phyloP scores from a whole-genome alignment of 1,140 invertebrate genomes.

The Mycetomoellerius zeteki region DNA sequence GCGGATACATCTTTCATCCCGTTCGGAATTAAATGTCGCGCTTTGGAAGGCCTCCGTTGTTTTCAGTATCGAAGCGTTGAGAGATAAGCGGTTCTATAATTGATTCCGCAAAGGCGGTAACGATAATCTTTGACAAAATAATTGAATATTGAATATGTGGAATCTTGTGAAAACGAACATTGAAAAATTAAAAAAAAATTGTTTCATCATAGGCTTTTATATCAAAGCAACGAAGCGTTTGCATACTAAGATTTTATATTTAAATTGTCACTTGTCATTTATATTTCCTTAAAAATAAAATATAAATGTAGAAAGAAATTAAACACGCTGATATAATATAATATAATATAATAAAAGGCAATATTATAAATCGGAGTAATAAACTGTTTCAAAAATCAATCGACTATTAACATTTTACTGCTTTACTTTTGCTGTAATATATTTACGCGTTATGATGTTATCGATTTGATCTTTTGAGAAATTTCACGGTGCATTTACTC shows the following conservation, averaged over 20 bases:
- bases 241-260: not conserved
- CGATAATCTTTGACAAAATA: constrained; percentile 35
- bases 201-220: not conserved
- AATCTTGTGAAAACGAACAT: not conserved
- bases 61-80: constrained; percentile 38
- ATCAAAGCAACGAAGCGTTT: not conserved
- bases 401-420: constrained; percentile 1
- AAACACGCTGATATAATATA: too few species aligned
- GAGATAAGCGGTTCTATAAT: constrained; percentile 37
- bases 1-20: constrained; percentile 54
- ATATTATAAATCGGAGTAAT: not conserved
- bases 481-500: constrained; percentile 31
- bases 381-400: constrained; percentile 20
- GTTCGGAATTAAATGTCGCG: constrained; percentile 57
- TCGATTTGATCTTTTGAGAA: constrained; percentile 28
- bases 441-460: not conserved
- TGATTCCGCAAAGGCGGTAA: constrained; percentile 28
- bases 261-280: not conserved
- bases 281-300: constrained; percentile 10
- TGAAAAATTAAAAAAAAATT: constrained; percentile 30
- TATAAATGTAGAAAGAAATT: not conserved
- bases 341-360: not conserved
- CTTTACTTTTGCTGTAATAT: not conserved
- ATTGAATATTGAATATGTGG: constrained; percentile 17
- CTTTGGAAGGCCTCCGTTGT: constrained; percentile 20